Evolutionary conservation across 2,888 invertebrate species (phyloP).

Genomic region (Amphipoea lucens): DNA sequence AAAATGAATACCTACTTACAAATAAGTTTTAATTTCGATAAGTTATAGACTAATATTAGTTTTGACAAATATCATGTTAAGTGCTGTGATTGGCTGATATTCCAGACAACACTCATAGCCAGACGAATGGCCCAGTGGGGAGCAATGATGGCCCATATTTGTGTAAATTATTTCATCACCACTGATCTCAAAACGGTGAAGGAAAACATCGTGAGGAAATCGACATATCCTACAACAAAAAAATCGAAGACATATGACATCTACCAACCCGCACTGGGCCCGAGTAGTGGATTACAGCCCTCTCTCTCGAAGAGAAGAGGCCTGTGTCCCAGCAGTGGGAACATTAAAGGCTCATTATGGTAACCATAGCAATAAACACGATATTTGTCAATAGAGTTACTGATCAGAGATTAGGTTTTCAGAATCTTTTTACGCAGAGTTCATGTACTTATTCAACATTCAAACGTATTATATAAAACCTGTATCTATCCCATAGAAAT

Average conservation of each 20-base stretch:
- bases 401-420: neutral
- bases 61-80: constrained; percentile 1
- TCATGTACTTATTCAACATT: neutral
- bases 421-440: neutral
- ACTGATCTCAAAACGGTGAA: neutral
- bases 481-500: neutral
- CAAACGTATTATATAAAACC: neutral
- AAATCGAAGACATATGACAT: neutral
- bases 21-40: neutral
- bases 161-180: no score
- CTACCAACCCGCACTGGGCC: neutral
- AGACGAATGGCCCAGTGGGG: neutral
- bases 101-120: neutral
- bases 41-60: neutral
- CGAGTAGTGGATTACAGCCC: no score
- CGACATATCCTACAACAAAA: neutral
- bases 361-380: neutral
- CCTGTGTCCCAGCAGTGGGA: neutral
- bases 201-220: neutral
- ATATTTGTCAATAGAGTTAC: neutral
- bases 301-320: no score
- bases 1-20: constrained; percentile 12
- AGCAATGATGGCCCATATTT: no score
- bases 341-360: neutral
- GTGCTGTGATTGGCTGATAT: neutral